A percentile compares a stretch with the other conserved stretches of the same genome.
phyloP scores from a whole-genome alignment of 2,113 vertebrate genomes.

The Tinamus guttatus region DNA sequence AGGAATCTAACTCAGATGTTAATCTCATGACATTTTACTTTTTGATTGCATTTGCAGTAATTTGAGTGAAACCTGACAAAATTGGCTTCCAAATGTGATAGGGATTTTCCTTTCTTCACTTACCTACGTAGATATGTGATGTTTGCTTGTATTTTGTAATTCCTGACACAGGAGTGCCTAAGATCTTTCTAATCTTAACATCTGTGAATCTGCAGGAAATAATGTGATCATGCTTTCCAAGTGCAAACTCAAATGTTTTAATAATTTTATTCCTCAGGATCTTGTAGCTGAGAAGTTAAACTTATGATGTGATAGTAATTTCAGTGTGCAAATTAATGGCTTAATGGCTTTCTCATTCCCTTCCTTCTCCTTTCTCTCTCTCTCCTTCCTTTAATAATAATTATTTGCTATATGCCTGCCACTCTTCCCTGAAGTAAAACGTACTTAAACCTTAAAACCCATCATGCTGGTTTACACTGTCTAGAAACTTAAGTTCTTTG shows the following conservation, averaged over 20 bases:
- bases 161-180: not conserved
- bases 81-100: not conserved
- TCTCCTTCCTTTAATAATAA: too few species aligned
- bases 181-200: constrained; percentile 12
- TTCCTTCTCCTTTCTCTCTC: not conserved
- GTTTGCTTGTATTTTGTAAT: not conserved
- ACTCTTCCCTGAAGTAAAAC: not conserved
- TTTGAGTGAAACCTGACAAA: not conserved
- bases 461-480: not conserved
- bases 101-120: not conserved
- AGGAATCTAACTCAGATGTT: not conserved
- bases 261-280: not conserved
- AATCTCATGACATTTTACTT: not conserved
- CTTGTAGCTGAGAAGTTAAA: not conserved
- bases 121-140: not conserved
- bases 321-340: not conserved
- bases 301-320: not conserved
- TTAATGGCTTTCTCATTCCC: not conserved
- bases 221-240: not conserved
- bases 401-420: not conserved
- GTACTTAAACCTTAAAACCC: not conserved
- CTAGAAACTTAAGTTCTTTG: constrained; percentile 13
- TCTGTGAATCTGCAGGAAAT: not conserved
- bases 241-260: not conserved
- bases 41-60: not conserved